A percentile compares a stretch with the other conserved stretches of the same genome.
These are phyloP conservation scores for Neostethus bicornis DNA, from an alignment of 2,797 vertebrate species.

Conservation along the genomic window DNA sequence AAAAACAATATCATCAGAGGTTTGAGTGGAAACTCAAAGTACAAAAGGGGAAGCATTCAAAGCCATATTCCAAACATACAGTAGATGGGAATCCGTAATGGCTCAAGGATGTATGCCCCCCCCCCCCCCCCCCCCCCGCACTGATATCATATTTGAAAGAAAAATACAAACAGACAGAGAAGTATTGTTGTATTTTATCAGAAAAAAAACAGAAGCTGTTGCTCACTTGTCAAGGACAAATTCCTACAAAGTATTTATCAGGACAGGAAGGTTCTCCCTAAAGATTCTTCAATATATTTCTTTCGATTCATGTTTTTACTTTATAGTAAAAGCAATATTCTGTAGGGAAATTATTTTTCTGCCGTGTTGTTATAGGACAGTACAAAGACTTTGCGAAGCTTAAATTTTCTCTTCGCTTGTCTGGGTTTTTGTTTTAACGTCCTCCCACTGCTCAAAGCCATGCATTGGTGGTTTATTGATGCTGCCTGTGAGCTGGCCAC, in stretches of 20 bases:
- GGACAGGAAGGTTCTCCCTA: too few relatives aligned
- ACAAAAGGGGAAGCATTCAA: not conserved
- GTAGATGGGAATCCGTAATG: not conserved
- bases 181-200: not conserved
- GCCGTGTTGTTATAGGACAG: too few relatives aligned
- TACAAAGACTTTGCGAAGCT: too few relatives aligned
- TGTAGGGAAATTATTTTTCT: too few relatives aligned
- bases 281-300: too few relatives aligned
- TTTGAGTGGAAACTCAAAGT: not conserved
- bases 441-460: not conserved
- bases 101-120: not conserved
- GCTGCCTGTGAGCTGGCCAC: not conserved
- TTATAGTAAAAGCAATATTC: too few relatives aligned
- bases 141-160: not conserved
- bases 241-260: too few relatives aligned
- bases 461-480: not conserved
- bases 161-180: not conserved
- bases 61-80: not conserved
- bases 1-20: not conserved
- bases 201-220: not conserved
- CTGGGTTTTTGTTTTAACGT: not conserved
- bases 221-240: too few relatives aligned
- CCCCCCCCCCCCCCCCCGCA: not conserved
- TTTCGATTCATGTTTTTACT: too few relatives aligned
- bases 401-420: too few relatives aligned